Base-by-base conservation (phyloP, 1,140 invertebrate species). In the Nasonia giraulti region DNA sequence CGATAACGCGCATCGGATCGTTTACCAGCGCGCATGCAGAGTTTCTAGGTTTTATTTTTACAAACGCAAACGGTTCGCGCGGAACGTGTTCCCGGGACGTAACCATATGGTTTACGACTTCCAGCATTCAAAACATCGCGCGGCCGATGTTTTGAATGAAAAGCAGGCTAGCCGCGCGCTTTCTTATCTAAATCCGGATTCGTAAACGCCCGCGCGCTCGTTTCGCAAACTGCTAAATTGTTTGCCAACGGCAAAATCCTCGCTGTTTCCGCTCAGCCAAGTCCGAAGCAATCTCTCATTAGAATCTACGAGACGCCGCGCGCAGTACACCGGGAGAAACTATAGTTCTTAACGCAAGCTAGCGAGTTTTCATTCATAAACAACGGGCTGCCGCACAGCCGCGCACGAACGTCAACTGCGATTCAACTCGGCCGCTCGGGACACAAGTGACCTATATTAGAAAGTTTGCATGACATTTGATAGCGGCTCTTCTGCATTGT, bases 361-460 rank as follows among this genome's bases (percentile, higher is more conserved):
- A 69, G 68, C 4, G 69, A 73, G 27, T 73, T 73, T 73, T 73
- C 69, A 73, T 73, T 73, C 69, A 73, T 33, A 73, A 73, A 33
- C 27, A 17, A 37, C 2, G 40, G 7, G 40, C 37, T 40, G 7
- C 7, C 23, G 2, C 8, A 23, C 14, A 73, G 23, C 12, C 2
- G 69, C 68, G 31, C 68, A 17, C 17, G 1, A 11, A 44, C 50
- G 50, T n/a, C 69, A 73, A 31, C 69, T 73, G 69, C 27, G 31
- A 12, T 73, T 31, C 27, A 33, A 73, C 11, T 73, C 3, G 11
- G 7, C 7, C 55, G 20, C 55, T 20, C 55, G 6, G 20, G n/a
- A 62, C 55, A 7, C 55, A 14, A 62, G 55, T 62, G 55, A 62
- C 55, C 55, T 62, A 62, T n/a, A 62, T 62, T 62, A 62, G 55